Evolutionary conservation across 1,140 invertebrate species (phyloP), one percentile per base, ranked within the genome.

Genomic region (Hylyphantes graminicola): DNA sequence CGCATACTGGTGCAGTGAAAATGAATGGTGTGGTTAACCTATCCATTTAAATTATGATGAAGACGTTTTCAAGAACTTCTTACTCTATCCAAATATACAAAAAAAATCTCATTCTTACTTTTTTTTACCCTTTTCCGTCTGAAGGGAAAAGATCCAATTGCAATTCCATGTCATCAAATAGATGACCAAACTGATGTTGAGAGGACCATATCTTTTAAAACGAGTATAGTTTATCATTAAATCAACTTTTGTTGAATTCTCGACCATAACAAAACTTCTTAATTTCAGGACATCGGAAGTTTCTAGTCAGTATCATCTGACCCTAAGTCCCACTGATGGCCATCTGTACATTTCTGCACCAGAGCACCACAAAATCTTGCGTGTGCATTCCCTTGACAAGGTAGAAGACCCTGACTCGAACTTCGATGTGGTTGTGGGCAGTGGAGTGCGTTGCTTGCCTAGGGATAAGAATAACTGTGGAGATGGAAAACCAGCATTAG

Each of bases 381-480:
- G 94, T 64, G 95, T 98, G 0, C 93, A 95, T 64, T 94, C 96
- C 87, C 19, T 87, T n/a, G 87, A 87, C 57, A 87, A 86, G 63
- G 77, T 86, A 7, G 87, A 88, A 57, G 84, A 87, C 67, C 70
- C 86, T 5, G 80, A 87, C 21, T 82, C 86, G 35, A 88, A 87
- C 73, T 87, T 85, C 64, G 88, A 90, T 51, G 88, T 13, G 15
- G 88, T 92, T 50, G 91, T 90, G 17, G 96, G 96, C 2, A 97
- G 95, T n/a, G 97, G 97, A 0, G 96, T 97, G 89, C 91, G 96
- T 86, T 98, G 97, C 90, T 91, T 97, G 5, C 97, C 96, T 0
- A 96, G 96, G 8, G 96, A 98, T 88, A 95, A 96, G 88, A 95
- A 96, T n/a, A 95, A 97, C 86, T 99, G 97, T 89, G 97, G 97